These are phyloP conservation scores for Danaus chrysippus DNA, from an alignment of 2,888 invertebrate species.

Conservation along the genomic window DNA sequence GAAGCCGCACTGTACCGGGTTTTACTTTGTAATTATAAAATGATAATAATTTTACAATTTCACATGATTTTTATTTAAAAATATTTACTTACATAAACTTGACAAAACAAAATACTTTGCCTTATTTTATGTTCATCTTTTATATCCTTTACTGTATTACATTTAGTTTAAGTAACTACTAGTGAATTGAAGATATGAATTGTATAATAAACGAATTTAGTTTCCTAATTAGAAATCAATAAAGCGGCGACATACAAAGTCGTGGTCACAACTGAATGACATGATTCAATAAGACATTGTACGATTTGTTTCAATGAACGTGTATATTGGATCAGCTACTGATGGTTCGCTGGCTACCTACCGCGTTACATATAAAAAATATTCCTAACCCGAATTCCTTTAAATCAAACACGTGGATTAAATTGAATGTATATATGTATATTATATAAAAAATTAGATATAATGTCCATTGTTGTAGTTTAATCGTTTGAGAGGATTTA, in stretches of 20 bases:
- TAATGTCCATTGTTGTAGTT: conserved; percentile 32
- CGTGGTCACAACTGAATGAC: conserved; percentile 52
- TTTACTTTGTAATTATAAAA: conserved; percentile 48
- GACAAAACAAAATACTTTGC: no score
- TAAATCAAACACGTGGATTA: conserved; percentile 71
- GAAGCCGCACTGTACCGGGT: conserved; percentile 59
- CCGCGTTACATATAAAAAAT: conserved; percentile 66
- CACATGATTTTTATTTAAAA: not conserved
- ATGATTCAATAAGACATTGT: conserved; percentile 68
- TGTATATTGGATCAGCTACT: conserved; percentile 74
- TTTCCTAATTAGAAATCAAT: conserved; percentile 1
- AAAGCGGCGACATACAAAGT: conserved; percentile 21
- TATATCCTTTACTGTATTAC: no score
- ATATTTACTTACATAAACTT: no score
- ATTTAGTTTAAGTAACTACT: no score
- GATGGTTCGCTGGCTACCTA: conserved; percentile 77
- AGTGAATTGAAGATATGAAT: no score
- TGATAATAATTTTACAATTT: conserved; percentile 45
- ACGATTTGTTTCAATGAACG: conserved; percentile 78
- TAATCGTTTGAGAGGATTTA: conserved; percentile 27
- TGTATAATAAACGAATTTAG: no score
- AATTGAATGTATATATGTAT: conserved; percentile 73
- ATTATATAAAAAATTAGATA: conserved; percentile 32
- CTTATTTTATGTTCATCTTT: no score
- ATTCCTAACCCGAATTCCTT: conserved; percentile 70